Base-by-base conservation (phyloP, 2,113 vertebrate species). In the Pterocles orientalis region DNA sequence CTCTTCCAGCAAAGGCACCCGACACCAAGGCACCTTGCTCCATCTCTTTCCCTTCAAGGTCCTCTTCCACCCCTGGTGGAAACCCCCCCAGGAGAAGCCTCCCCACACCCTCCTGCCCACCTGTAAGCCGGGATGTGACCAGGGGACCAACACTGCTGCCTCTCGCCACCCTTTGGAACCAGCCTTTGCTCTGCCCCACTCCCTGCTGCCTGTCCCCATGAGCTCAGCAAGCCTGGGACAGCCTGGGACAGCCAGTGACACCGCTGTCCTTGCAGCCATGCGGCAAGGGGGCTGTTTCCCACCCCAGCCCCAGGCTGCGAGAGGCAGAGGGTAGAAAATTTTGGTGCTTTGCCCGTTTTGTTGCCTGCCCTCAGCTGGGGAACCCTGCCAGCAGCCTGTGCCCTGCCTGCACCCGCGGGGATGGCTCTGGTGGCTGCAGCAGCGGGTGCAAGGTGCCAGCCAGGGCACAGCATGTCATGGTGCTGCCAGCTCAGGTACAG, bases 341-440 rank as follows among this genome's bases (percentile, higher is more conserved):
- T 0, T 4, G 57, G 28, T 29, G 6, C 54, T 20, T 17, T 3
- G 43, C 14, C 21, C 23, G 4, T 47, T 69, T 50, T 73, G 23
- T 69, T n/a, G 47, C 7, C 51, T 68, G 0, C 9, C 43, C 26
- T 9, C 33, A 34, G 10, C 28, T 7, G 61, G n/a, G 78, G 47
- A 84, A 8, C 0, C 2, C 47, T 88, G 69, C 43, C 66, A 70
- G 31, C 51, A 5, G 71, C 45, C 50, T 15, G 36, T 0, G 0
- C 56, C 31, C 33, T 69, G 70, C 39, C 58, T 2, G 1, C 54
- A 70, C 43, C 82, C 6, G 1, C 0, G 0, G 45, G 26, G 48
- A 48, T 1, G 7, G 57, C 53, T 41, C 48, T 0, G 1, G 60
- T 16, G 79, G 41, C 60, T 1, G 2, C 82, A 53, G 78, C 54